Evolutionary conservation across 2,113 vertebrate genomes (phyloP), one percentile per base, ranked within the genome.

Genomic region (Pterocles gutturalis): DNA sequence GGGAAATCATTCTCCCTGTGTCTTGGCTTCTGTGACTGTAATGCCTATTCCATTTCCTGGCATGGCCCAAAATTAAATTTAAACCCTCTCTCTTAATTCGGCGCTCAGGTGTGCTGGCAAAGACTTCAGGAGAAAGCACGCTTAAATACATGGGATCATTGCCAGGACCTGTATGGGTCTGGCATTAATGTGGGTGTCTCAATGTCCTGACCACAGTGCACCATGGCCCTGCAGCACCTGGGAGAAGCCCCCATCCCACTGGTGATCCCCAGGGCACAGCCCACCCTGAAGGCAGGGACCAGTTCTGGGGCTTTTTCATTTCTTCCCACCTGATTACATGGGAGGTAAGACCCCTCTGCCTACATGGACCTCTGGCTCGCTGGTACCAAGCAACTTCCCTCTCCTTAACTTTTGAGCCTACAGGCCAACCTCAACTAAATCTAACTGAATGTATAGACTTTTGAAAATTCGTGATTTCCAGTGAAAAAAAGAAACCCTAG

Each of bases 101-200:
- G 64, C 46, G 46, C 33, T 64, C n/a, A 38, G 31, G 17, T 46
- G 7, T 41, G 11, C 48, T 67, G 22, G 25, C 33, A 55, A 69
- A n/a, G 45, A 2, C 49, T 87, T 57, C 17, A 36, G 66, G 16
- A 78, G n/a, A 87, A 69, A 80, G 46, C 1, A 1, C 33, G 16
- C 10, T 61, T 45, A 65, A 61, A 49, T 0, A 4, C 0, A 1
- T 9, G 1, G 21, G 31, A 57, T 26, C 2, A 0, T 28, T 58
- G 15, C n/a, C 9, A 14, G 10, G 46, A 46, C 16, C 4, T 1
- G 0, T 11, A 13, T 0, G 0, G 49, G 33, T 41, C 31, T 76
- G 22, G 10, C 25, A 33, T 24, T 28, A 57, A 36, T 0, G 2
- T 33, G 24, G 12, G 11, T 2, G 1, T 60, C 73, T 22, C 65